phyloP scores from a whole-genome alignment of 2,797 vertebrate species.

The Miichthys miiuy region DNA sequence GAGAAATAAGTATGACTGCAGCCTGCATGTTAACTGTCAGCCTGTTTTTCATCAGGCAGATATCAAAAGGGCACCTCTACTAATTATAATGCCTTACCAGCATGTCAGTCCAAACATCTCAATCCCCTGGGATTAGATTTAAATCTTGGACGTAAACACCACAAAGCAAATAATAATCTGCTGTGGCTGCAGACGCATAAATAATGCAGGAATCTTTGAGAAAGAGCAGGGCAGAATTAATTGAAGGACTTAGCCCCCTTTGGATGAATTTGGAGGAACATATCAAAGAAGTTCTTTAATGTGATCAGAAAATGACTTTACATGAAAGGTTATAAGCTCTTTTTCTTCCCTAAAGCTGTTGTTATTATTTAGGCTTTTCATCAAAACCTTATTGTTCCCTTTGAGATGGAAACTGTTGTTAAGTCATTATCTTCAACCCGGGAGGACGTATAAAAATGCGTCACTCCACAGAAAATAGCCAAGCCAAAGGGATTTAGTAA shows the following conservation, averaged over 20 bases:
- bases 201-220: constrained; percentile 78
- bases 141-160: constrained; percentile 81
- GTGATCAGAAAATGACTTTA: constrained; percentile 52
- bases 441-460: constrained; percentile 41
- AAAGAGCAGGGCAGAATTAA: constrained; percentile 75
- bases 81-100: constrained; percentile 66
- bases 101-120: constrained; percentile 71
- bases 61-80: constrained; percentile 71
- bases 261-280: constrained; percentile 48
- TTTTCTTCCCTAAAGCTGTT: constrained; percentile 31
- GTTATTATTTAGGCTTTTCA: constrained; percentile 42
- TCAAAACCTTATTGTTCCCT: constrained; percentile 43
- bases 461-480: constrained; percentile 37
- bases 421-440: constrained; percentile 27
- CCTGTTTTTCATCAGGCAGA: constrained; percentile 54
- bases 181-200: constrained; percentile 66
- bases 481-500: constrained; percentile 35
- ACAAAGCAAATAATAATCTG: constrained; percentile 78
- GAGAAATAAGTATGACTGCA: constrained; percentile 29
- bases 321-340: constrained; percentile 31
- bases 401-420: constrained; percentile 44
- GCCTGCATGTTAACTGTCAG: constrained; percentile 54
- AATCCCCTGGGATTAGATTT: constrained; percentile 76
- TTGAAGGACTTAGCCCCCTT: constrained; percentile 69
- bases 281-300: constrained; percentile 57